Conservation (phyloP, 2,888 invertebrate genomes). For the Drosophila multiciliata region DNA sequence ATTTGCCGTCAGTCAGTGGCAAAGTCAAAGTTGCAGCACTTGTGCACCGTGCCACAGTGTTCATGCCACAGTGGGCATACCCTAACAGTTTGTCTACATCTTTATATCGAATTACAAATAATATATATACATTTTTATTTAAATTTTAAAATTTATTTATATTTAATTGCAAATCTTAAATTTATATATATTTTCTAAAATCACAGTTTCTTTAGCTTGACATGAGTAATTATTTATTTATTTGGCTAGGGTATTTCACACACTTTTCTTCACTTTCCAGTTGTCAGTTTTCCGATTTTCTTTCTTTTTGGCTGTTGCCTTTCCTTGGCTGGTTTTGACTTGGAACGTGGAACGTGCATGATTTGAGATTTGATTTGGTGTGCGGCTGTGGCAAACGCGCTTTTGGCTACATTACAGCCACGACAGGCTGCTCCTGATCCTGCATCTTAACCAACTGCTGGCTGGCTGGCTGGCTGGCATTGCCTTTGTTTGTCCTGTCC, state of each 20-base stretch:
- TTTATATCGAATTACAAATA: not conserved
- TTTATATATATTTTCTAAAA: not conserved
- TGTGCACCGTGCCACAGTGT: slow-evolving; percentile 8
- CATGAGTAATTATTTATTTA: not conserved
- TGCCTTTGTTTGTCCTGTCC: slow-evolving; percentile 31
- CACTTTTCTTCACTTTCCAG: not conserved
- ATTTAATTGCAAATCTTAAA: not conserved
- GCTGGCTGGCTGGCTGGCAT: slow-evolving; percentile 5
- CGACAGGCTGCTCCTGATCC: slow-evolving; percentile 34
- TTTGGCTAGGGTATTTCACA: slow-evolving; percentile 22
- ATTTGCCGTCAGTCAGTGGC: slow-evolving; percentile 63
- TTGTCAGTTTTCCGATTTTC: not conserved
- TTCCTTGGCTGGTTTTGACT: slow-evolving; percentile 28
- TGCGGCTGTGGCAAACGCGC: slow-evolving; percentile 56
- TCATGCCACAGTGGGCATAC: too few species aligned
- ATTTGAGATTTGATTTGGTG: slow-evolving; percentile 79
- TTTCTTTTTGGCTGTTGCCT: slow-evolving; percentile 21
- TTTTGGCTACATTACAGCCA: slow-evolving; percentile 75
- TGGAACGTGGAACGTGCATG: slow-evolving; percentile 70
- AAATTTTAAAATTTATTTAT: not conserved
- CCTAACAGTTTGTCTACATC: not conserved
- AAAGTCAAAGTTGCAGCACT: slow-evolving; percentile 55
- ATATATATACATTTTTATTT: not conserved
- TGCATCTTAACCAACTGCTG: slow-evolving; percentile 34
- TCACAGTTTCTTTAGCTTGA: not conserved